phyloP scores from a whole-genome alignment of 2,113 vertebrate genomes.

The Dromiciops gliroides region DNA sequence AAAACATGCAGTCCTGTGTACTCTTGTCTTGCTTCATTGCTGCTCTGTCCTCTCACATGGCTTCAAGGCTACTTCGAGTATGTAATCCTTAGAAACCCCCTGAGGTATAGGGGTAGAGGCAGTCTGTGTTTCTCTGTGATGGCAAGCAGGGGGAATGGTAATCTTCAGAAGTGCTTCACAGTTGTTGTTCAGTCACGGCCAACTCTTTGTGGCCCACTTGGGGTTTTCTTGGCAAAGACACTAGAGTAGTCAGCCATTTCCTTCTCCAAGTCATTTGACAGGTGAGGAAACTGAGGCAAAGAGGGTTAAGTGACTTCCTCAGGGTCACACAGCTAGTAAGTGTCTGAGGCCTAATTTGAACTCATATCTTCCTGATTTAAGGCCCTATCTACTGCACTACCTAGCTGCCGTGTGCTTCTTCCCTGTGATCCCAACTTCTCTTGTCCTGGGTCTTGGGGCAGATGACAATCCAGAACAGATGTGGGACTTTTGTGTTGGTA shows the following conservation, averaged over 20 bases:
- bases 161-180: neutral
- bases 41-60: neutral
- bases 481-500: neutral
- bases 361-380: no score
- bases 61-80: neutral
- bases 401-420: neutral
- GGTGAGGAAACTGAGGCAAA: no score
- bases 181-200: neutral
- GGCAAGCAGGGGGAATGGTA: neutral
- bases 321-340: neutral
- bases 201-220: neutral
- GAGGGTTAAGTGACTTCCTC: no score
- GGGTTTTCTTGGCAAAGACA: neutral
- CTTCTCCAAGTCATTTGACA: neutral
- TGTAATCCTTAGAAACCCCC: neutral
- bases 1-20: neutral
- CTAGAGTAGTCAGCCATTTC: neutral
- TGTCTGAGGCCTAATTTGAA: no score
- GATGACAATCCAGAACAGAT: neutral
- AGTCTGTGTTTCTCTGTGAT: neutral
- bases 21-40: neutral
- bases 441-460: neutral
- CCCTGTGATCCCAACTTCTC: neutral
- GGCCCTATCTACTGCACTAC: no score
- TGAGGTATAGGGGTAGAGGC: neutral